These are phyloP conservation scores for Tachina fera DNA, from an alignment of 2,888 invertebrate species.

Conservation along the genomic window DNA sequence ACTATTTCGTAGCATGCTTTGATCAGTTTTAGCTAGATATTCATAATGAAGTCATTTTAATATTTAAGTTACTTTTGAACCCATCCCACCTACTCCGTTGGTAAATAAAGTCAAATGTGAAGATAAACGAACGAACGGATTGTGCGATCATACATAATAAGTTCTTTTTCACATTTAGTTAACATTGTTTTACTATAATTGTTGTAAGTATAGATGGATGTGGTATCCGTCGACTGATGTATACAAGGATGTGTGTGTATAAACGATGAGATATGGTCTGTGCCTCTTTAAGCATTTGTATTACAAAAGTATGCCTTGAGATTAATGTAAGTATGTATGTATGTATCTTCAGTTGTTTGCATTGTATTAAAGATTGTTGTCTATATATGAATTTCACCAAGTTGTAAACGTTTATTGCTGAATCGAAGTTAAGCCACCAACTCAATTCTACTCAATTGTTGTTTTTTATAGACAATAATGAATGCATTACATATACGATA, in stretches of 20 bases:
- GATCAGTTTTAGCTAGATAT: not conserved
- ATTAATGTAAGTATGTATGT: slow-evolving; percentile 19
- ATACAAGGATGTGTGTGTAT: not conserved
- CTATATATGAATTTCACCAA: slow-evolving; percentile 57
- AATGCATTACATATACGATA: not conserved
- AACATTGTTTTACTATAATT: slow-evolving; percentile 49
- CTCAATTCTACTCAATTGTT: slow-evolving; percentile 8
- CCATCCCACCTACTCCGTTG: not conserved
- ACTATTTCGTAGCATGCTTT: no score
- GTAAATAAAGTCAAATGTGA: slow-evolving; percentile 34
- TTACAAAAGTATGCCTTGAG: slow-evolving; percentile 28
- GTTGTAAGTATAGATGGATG: not conserved
- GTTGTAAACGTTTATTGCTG: slow-evolving; percentile 44
- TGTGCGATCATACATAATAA: slow-evolving; percentile 60
- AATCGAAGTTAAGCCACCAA: slow-evolving; percentile 34
- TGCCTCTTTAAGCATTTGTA: not conserved
- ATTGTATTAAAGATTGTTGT: slow-evolving; percentile 44
- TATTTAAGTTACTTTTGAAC: slow-evolving; percentile 15
- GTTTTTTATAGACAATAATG: slow-evolving; percentile 24
- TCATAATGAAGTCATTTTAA: not conserved
- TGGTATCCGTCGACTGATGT: not conserved
- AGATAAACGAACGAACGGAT: slow-evolving; percentile 44
- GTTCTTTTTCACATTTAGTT: slow-evolving; percentile 60
- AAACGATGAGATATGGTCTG: not conserved
- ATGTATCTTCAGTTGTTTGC: slow-evolving; percentile 24